Percentiles rank a stretch among this genome's conserved stretches.
Evolutionary conservation across 1,140 invertebrate species (phyloP).

Genomic region (Bombus sibiricus): DNA sequence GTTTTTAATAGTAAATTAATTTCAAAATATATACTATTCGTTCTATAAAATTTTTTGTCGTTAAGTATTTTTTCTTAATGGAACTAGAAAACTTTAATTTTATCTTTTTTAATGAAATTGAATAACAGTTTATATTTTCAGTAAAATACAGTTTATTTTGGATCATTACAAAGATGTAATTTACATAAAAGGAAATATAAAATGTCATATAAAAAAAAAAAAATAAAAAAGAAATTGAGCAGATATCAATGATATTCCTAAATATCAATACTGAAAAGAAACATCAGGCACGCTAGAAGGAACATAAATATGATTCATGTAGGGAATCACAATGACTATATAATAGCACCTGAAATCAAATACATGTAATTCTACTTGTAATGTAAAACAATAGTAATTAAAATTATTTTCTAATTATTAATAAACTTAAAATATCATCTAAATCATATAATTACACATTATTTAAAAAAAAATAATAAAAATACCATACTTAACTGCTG

Average conservation of each 20-base stretch:
- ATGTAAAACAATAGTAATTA: background rate
- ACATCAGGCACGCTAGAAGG: background rate
- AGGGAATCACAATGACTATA: background rate
- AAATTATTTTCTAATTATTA: background rate
- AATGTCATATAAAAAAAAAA: background rate
- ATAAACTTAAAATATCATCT: background rate
- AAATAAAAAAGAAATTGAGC: constrained; percentile 23
- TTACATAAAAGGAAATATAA: background rate
- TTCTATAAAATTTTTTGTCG: background rate
- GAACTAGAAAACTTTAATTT: too few species aligned
- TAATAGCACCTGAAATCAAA: constrained; percentile 1
- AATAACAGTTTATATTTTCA: background rate
- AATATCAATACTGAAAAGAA: background rate
- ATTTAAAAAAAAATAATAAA: background rate
- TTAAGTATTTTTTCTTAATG: too few species aligned
- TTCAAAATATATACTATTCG: background rate
- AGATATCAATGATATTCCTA: background rate
- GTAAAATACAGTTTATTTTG: background rate
- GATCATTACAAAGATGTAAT: background rate
- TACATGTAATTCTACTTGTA: background rate
- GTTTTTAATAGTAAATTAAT: background rate
- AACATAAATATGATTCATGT: background rate
- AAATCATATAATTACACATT: background rate
- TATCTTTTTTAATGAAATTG: too few species aligned
- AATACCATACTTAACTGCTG: background rate